Percentiles rank a stretch among this genome's conserved stretches.
Conservation (phyloP, 2,113 vertebrate genomes). For the Lanius ludovicianus region DNA sequence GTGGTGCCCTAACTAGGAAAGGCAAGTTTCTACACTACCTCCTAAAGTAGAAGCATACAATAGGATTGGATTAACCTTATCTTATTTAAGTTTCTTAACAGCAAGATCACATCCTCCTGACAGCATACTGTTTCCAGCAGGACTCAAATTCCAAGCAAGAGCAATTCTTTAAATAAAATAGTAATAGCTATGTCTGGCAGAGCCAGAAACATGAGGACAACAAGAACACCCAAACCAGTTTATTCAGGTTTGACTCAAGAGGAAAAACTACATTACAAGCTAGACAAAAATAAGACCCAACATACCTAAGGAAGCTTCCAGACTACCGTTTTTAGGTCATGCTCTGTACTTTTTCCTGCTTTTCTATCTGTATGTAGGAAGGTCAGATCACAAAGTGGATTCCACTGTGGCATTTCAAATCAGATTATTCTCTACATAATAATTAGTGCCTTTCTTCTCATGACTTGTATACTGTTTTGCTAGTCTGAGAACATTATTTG, state of each 20-base stretch:
- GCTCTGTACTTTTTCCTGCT: neutral
- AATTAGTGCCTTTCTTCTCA: neutral
- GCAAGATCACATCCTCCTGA: neutral
- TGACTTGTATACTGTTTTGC: neutral
- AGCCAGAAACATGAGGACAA: neutral
- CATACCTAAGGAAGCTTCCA: neutral
- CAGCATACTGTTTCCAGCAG: neutral
- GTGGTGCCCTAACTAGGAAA: neutral
- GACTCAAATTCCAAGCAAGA: neutral
- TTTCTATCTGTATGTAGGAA: neutral
- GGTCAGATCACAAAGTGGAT: neutral
- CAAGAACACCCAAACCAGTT: neutral
- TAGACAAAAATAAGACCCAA: neutral
- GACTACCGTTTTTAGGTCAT: neutral
- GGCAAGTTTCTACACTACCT: neutral
- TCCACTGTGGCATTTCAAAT: neutral
- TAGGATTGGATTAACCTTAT: constrained; percentile 25
- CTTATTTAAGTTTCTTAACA: constrained; percentile 23
- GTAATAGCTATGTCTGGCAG: neutral
- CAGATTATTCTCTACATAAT: neutral
- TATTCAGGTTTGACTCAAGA: neutral
- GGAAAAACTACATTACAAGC: neutral
- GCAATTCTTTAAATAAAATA: neutral
- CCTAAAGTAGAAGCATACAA: neutral
- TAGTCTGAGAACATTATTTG: neutral